Evolutionary conservation across 2,888 invertebrate species (phyloP).

Genomic region (Zhuqinia jingwanae): DNA sequence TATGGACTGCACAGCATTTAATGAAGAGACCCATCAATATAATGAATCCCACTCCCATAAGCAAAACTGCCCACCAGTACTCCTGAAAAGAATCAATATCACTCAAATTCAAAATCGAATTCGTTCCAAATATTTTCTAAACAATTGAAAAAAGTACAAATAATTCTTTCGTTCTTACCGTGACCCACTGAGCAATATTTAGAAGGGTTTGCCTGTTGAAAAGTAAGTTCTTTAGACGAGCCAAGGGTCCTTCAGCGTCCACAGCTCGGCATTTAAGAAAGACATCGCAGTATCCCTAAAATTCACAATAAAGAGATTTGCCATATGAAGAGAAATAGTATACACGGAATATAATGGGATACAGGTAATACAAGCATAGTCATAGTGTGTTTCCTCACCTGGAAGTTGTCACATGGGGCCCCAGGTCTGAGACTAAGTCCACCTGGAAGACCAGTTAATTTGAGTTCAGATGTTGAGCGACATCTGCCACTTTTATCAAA

Average conservation of each 20-base stretch:
- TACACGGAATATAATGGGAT: no score
- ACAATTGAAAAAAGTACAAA: no score
- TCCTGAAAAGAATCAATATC: slow-evolving; percentile 82
- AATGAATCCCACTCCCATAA: slow-evolving; percentile 92
- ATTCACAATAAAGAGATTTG: not conserved
- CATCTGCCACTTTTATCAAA: slow-evolving; percentile 89
- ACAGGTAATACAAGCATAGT: no score
- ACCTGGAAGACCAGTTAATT: slow-evolving; percentile 86
- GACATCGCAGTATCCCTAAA: slow-evolving; percentile 98
- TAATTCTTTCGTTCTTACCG: slow-evolving; percentile 82
- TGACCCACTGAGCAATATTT: slow-evolving; percentile 95
- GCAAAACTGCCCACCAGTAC: slow-evolving; percentile 96
- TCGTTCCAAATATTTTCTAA: no score
- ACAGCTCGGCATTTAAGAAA: slow-evolving; percentile 99
- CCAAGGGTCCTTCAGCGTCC: slow-evolving; percentile 98
- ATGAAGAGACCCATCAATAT: slow-evolving; percentile 99
- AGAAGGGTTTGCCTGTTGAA: slow-evolving; percentile 94
- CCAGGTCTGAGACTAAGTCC: slow-evolving; percentile 95
- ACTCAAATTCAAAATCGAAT: not conserved
- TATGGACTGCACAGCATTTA: slow-evolving; percentile 99
- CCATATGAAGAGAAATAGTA: not conserved
- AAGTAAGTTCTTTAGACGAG: slow-evolving; percentile 96
- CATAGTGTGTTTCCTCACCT: slow-evolving; percentile 83
- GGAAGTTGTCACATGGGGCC: slow-evolving; percentile 99
- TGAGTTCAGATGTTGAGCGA: slow-evolving; percentile 92